Evolutionary conservation across 2,113 vertebrate species (phyloP).

Genomic region (Donacobius atricapilla): DNA sequence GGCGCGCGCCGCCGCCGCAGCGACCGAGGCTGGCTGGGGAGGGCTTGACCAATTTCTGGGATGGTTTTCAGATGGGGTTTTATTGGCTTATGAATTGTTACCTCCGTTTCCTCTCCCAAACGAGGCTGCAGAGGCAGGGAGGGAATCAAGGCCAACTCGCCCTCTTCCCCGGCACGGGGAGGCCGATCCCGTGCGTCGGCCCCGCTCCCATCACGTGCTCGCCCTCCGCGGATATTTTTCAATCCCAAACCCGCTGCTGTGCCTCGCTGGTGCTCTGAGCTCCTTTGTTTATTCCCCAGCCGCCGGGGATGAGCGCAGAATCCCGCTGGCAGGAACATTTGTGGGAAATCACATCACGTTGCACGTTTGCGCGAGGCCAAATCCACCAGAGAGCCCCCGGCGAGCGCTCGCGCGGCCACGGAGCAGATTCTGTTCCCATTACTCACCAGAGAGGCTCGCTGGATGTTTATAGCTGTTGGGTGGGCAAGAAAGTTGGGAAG

Average conservation of each 20-base stretch:
- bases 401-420: not conserved
- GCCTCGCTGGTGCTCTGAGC: not conserved
- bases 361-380: not conserved
- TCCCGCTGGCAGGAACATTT: slow-evolving; percentile 37
- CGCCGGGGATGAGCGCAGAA: not conserved
- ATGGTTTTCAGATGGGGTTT: slow-evolving; percentile 11
- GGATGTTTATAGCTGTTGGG: not conserved
- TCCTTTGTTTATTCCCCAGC: slow-evolving; percentile 32
- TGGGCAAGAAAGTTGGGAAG: slow-evolving; percentile 7
- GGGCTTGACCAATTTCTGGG: not conserved
- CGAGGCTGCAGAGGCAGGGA: not conserved
- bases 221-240: not conserved
- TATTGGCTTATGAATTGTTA: not conserved
- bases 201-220: not conserved
- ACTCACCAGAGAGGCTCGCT: not conserved
- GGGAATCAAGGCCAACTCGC: not conserved
- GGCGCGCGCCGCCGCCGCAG: not conserved
- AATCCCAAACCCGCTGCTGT: not conserved
- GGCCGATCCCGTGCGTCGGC: not conserved
- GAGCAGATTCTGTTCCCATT: not conserved
- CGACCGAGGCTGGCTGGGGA: not conserved
- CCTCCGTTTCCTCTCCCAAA: not conserved
- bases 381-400: not conserved
- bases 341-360: slow-evolving; percentile 19
- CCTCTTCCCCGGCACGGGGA: not conserved